These are phyloP conservation scores for Micrastur ruficollis DNA, from an alignment of 2,797 vertebrate genomes.

Conservation along the genomic window DNA sequence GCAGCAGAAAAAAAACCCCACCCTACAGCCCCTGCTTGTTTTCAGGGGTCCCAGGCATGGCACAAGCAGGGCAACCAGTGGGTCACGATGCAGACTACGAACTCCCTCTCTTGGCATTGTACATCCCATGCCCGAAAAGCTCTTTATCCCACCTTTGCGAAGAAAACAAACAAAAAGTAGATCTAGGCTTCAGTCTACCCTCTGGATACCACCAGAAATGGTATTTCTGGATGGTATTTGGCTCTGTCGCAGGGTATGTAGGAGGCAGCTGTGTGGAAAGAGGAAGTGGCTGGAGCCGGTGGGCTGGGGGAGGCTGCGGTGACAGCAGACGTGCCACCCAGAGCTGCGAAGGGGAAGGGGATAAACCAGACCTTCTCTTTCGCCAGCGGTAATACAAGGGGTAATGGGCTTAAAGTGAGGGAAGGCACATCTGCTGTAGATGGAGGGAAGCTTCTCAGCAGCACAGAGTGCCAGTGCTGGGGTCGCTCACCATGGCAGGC, in stretches of 20 bases:
- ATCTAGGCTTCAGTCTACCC: background rate
- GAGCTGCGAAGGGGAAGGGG: background rate
- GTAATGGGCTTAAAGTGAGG: background rate
- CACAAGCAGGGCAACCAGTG: background rate
- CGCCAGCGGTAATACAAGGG: background rate
- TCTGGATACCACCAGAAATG: background rate
- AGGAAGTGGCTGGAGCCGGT: background rate
- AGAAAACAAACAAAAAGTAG: background rate
- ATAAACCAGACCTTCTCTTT: background rate
- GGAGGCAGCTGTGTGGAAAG: background rate
- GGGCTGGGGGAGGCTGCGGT: background rate
- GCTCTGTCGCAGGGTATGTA: background rate
- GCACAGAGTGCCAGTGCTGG: rapidly evolving
- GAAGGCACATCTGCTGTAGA: background rate
- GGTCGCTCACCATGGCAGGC: rapidly evolving
- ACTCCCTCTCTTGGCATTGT: background rate
- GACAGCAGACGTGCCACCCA: background rate
- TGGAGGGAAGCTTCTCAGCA: background rate
- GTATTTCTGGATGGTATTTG: background rate
- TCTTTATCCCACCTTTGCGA: background rate
- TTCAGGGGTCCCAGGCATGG: background rate
- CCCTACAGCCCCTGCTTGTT: background rate
- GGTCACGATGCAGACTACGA: background rate
- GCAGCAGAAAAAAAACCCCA: background rate
- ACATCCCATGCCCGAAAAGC: background rate